Percentiles rank a stretch among this genome's conserved stretches.
Conservation (phyloP, 2,797 vertebrate species). For the Scolopax rusticola region DNA sequence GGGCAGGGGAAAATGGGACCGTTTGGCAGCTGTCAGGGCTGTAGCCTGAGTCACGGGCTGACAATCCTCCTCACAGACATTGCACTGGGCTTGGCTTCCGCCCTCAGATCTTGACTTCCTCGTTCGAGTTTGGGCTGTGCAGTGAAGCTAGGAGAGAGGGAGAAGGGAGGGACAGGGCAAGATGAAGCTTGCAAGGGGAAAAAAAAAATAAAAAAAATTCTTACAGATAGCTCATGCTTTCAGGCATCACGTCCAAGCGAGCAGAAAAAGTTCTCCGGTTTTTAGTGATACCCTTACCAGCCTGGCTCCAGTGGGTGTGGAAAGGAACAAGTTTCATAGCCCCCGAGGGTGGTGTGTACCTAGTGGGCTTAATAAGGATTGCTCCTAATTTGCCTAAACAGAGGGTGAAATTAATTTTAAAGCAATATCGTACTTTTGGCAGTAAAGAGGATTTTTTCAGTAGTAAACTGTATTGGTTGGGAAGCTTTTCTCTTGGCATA, state of each 20-base stretch:
- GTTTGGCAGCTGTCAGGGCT: slow-evolving; percentile 78
- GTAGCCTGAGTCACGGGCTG: slow-evolving; percentile 75
- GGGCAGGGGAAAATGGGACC: slow-evolving; percentile 40
- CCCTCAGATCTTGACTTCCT: slow-evolving; percentile 77
- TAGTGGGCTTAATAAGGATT: neutral
- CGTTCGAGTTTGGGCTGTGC: slow-evolving; percentile 36
- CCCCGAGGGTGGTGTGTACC: neutral
- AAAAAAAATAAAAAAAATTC: neutral
- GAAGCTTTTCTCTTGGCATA: neutral
- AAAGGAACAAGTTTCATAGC: neutral
- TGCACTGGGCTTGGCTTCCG: slow-evolving; percentile 76
- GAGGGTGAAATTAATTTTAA: neutral
- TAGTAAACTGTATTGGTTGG: neutral
- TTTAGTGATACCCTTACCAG: neutral
- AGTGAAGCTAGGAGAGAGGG: slow-evolving; percentile 17
- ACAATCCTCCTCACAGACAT: slow-evolving; percentile 57
- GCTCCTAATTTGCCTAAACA: neutral
- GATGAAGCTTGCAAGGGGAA: slow-evolving; percentile 58
- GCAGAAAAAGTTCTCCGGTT: neutral
- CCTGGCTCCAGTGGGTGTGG: neutral
- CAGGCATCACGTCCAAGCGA: neutral
- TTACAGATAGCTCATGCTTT: slow-evolving; percentile 26
- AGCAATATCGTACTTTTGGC: neutral
- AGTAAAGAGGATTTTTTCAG: neutral
- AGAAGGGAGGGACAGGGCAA: slow-evolving; percentile 46